Evolutionary conservation across 2,888 invertebrate genomes (phyloP), one percentile per base, ranked within the genome.

Genomic region (Diploptera punctata): DNA sequence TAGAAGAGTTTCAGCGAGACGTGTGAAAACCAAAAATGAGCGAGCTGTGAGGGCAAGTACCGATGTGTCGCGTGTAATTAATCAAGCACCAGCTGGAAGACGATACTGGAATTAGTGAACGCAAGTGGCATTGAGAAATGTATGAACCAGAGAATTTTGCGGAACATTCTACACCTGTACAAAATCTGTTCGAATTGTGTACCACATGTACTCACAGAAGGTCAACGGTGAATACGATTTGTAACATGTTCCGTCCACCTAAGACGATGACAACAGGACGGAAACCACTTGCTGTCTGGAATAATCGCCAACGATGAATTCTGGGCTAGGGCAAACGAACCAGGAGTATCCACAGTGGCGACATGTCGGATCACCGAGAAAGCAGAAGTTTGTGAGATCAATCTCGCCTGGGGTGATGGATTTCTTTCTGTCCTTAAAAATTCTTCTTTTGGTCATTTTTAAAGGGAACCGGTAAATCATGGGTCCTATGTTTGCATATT

Each of bases 271-370:
- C 52, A 52, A 21, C 57, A 70, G 68, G 71, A 67, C 38, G 62
- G 62, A 60, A 61, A 71, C 67, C 24, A 71, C 52, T 43, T 52
- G 44, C 60, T 72, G 10, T 52, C 49, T 70, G 29, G 29, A 33
- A 70, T 54, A 31, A 19, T 24, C 1, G 16, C 33, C 29, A 54
- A 57, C 16, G 9, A 9, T 52, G 52, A 52, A 3, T 52, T 52
- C 18, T 52, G 52, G 52, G 9, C 0, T 18, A 52, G 5, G 4
- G 52, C 52, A n/a, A n/a, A n/a, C n/a, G n/a, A n/a, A n/a, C n/a
- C n/a, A n/a, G n/a, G n/a, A n/a, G n/a, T n/a, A n/a, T n/a, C n/a
- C n/a, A n/a, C n/a, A n/a, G n/a, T n/a, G n/a, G n/a, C n/a, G n/a
- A n/a, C n/a, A n/a, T n/a, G n/a, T n/a, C n/a, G n/a, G n/a, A n/a